These are phyloP conservation scores for Henicopernis longicauda DNA, from an alignment of 2,113 vertebrate species.

Conservation along the genomic window DNA sequence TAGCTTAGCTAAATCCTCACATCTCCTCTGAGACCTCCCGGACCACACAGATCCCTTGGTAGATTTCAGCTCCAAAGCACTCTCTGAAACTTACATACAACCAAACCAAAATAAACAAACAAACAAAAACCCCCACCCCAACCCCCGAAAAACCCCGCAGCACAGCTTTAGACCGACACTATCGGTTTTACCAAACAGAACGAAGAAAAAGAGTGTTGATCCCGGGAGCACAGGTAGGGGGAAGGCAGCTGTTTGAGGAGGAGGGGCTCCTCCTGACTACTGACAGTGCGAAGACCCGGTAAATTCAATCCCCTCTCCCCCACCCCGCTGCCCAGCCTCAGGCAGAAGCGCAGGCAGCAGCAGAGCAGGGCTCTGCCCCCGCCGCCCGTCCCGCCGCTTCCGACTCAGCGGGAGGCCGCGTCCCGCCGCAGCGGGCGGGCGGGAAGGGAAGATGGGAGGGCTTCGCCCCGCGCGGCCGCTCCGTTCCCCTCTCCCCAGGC, in stretches of 20 bases:
- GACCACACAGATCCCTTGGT: rapidly evolving
- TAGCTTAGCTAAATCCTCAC: rapidly evolving
- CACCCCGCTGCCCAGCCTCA: not conserved
- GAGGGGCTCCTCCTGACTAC: not conserved
- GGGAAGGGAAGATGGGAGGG: no score
- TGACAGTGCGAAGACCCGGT: rapidly evolving
- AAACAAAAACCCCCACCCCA: no score
- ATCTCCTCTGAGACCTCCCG: not conserved
- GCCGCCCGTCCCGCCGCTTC: not conserved
- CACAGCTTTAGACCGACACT: not conserved
- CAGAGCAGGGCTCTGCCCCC: not conserved
- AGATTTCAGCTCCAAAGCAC: not conserved
- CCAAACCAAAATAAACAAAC: not conserved
- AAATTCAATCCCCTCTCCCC: not conserved
- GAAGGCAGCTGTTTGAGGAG: no score
- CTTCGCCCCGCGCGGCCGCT: not conserved
- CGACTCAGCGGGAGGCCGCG: not conserved
- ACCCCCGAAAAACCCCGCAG: not conserved
- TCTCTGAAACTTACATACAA: not conserved
- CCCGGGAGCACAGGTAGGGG: not conserved
- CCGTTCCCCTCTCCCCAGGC: not conserved
- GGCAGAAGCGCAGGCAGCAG: not conserved
- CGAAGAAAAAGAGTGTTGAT: not conserved
- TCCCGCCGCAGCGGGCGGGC: not conserved
- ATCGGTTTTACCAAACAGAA: not conserved